Conservation (phyloP, 1,140 invertebrate genomes). For the Drosophila grimshawi region DNA sequence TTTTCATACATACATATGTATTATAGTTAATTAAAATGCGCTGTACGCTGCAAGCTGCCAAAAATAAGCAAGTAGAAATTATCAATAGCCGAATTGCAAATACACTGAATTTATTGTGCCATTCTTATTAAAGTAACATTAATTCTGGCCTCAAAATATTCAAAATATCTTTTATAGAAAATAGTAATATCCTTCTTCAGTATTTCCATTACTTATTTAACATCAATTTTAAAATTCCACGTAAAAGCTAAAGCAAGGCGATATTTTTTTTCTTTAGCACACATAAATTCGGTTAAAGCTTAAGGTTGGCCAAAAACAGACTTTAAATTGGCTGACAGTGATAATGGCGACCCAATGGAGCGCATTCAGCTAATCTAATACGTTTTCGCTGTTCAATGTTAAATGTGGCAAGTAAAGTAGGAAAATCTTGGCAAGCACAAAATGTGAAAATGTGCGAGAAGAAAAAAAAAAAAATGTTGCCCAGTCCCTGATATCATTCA, state of each 20-base stretch:
- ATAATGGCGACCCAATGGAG: conserved; percentile 43
- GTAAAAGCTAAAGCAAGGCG: no score
- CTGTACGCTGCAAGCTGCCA: conserved; percentile 9
- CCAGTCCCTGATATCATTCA: conserved; percentile 14
- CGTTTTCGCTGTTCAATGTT: conserved; percentile 56
- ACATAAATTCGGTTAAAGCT: conserved; percentile 1
- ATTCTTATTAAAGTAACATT: no score
- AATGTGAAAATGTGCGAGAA: conserved; percentile 33
- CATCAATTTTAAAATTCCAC: no score
- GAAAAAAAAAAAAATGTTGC: conserved; percentile 33
- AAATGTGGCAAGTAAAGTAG: conserved; percentile 32
- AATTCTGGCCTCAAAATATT: no score
- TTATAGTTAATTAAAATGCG: conserved; percentile 47
- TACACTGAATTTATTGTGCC: no score
- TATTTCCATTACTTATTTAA: no score
- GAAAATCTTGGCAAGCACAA: conserved; percentile 40
- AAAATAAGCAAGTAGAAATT: conserved; percentile 23
- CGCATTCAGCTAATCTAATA: conserved; percentile 51
- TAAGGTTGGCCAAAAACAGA: not conserved
- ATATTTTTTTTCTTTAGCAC: not conserved
- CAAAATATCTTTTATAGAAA: no score
- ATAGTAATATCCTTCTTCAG: no score
- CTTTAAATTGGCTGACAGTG: conserved; percentile 9
- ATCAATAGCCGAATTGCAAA: no score
- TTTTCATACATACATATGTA: conserved; percentile 7